These are phyloP conservation scores for Meghimatium bilineatum DNA, from an alignment of 2,888 invertebrate species.

Conservation along the genomic window DNA sequence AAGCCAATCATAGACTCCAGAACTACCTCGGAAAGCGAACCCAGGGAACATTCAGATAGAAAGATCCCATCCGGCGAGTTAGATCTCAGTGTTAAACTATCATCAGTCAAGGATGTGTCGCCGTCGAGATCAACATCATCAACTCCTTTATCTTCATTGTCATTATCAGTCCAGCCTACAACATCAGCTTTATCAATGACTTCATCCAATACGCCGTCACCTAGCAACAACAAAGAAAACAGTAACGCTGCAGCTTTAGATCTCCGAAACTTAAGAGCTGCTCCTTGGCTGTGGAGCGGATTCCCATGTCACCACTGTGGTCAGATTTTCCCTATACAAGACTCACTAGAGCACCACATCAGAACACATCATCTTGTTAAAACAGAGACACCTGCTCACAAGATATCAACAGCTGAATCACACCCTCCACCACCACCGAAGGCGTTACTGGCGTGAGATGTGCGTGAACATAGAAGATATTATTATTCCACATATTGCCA, in stretches of 20 bases:
- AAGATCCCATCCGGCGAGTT: conserved; percentile 64
- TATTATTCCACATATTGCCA: background rate
- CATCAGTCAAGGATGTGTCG: conserved; percentile 58
- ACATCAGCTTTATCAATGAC: conserved; percentile 18
- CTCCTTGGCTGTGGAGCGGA: conserved; percentile 76
- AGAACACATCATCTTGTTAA: conserved; percentile 84
- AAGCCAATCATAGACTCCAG: conserved; percentile 22
- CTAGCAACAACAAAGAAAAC: conserved; percentile 45
- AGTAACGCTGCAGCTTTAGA: conserved; percentile 37
- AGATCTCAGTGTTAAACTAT: conserved; percentile 70
- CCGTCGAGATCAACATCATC: conserved; percentile 57
- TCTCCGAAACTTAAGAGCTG: conserved; percentile 38
- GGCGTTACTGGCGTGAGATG: conserved; percentile 23
- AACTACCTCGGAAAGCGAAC: conserved; percentile 20
- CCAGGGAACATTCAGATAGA: conserved; percentile 13
- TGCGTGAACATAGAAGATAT: background rate
- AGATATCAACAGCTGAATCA: conserved; percentile 54
- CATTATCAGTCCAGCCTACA: conserved; percentile 12
- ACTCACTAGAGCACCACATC: conserved; percentile 96
- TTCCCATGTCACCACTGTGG: conserved; percentile 84
- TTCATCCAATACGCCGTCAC: conserved; percentile 36
- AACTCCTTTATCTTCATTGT: conserved; percentile 42
- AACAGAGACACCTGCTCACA: conserved; percentile 51
- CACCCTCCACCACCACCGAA: conserved; percentile 38
- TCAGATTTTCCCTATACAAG: conserved; percentile 97